These are phyloP conservation scores for Crenichthys baileyi DNA, from an alignment of 2,797 vertebrate genomes.

Conservation along the genomic window DNA sequence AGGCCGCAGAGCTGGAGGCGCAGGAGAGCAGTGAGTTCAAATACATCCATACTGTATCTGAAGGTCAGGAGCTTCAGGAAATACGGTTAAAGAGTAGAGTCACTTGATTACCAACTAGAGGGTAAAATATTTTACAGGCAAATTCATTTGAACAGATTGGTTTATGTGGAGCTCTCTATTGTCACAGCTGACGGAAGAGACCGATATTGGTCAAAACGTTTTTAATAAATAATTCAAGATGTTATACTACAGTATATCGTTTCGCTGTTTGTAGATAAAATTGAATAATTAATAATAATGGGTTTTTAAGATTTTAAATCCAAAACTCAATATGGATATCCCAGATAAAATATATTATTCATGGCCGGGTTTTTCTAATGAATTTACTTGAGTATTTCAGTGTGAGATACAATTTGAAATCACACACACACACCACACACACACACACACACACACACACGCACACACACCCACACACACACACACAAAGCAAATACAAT, in stretches of 20 bases:
- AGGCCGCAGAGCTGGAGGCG: slow-evolving; percentile 77
- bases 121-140: not conserved
- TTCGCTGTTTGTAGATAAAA: not conserved
- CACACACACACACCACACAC: no score
- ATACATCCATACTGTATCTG: not conserved
- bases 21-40: slow-evolving; percentile 86
- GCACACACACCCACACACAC: no score
- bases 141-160: not conserved
- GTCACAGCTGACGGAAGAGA: no score
- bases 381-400: not conserved
- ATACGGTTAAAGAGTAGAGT: not conserved
- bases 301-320: not conserved
- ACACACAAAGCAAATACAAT: not conserved
- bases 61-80: not conserved
- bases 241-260: not conserved
- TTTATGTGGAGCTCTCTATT: not conserved
- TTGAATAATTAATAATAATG: not conserved
- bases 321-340: not conserved
- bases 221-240: not conserved
- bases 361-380: not conserved
- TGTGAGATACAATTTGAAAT: not conserved
- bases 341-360: not conserved
- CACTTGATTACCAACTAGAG: not conserved
- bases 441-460: no score
- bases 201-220: not conserved